Evolutionary conservation across 2,113 vertebrate genomes (phyloP), one percentile per base, ranked within the genome.

Genomic region (Parus major): DNA sequence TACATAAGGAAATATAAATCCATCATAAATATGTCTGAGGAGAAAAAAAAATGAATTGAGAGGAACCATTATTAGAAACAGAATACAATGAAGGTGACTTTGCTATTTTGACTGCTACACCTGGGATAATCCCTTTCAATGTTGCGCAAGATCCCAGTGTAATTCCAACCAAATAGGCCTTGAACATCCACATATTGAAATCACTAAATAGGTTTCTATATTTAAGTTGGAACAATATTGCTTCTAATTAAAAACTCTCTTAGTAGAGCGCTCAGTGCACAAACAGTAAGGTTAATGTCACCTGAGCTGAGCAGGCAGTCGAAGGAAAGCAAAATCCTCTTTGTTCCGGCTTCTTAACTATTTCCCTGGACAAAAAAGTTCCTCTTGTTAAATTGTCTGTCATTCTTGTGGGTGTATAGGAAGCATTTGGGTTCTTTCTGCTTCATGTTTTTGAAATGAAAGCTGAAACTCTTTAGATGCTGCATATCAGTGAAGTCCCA

Each of bases 201-300:
- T 75, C 63, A 56, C 80, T 96, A 88, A 94, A 88, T 95, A 95
- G 76, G 76, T 95, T 97, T 96, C 90, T 96, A 88, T 95, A 94
- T 94, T 92, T 96, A 97, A 94, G 77, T 93, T 94, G 65, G 60
- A 95, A 88, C 86, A 94, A 71, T 94, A 90, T 79, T 96, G 72
- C 22, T 86, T 82, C 86, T 95, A 96, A 95, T 96, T 93, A 93
- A 90, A 96, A 95, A 75, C 35, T 92, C 17, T 82, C 55, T 86
- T 96, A 76, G 35, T 91, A 56, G 77, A 93, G 82, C 86, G 25
- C 44, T 86, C 24, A 5, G 25, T 69, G 89, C 79, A 84, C 11
- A 7, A 46, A 71, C 86, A 90, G 80, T 78, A 76, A 94, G 64
- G 80, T 86, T 92, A 94, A n/a, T 68, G 69, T 91, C 93, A 93